phyloP scores from a whole-genome alignment of 2,888 invertebrate species.

The Chironomus riparius region DNA sequence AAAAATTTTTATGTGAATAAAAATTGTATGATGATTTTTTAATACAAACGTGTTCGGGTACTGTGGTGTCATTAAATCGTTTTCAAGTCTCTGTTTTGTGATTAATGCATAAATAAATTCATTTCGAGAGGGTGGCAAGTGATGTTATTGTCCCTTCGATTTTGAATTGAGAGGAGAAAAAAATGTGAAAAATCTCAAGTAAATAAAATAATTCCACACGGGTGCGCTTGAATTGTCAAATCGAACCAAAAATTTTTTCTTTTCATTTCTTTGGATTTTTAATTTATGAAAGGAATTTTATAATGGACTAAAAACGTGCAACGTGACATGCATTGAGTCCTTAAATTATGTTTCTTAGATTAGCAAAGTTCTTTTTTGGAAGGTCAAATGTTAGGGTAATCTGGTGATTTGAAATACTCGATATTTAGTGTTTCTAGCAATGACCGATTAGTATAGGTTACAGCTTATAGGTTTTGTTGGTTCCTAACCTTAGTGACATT shows the following conservation, averaged over 20 bases:
- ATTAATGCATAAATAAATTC: not conserved
- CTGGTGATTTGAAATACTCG: too few relatives aligned
- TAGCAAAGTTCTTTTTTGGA: too few relatives aligned
- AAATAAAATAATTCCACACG: slow-evolving; percentile 26
- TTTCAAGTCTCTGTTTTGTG: not conserved
- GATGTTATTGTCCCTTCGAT: not conserved
- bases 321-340: too few relatives aligned
- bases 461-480: too few relatives aligned
- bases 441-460: too few relatives aligned
- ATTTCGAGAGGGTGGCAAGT: not conserved
- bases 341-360: too few relatives aligned
- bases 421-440: too few relatives aligned
- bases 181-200: slow-evolving; percentile 21
- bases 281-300: not conserved
- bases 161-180: too few relatives aligned
- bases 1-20: not conserved
- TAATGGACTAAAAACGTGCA: too few relatives aligned
- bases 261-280: not conserved
- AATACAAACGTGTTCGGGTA: not conserved
- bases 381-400: too few relatives aligned
- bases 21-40: slow-evolving; percentile 9
- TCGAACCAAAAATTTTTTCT: too few relatives aligned
- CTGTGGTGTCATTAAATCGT: slow-evolving; percentile 15
- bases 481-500: too few relatives aligned
- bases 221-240: not conserved